Evolutionary conservation across 2,888 invertebrate genomes (phyloP).

Genomic region (Lasioglossum morio): DNA sequence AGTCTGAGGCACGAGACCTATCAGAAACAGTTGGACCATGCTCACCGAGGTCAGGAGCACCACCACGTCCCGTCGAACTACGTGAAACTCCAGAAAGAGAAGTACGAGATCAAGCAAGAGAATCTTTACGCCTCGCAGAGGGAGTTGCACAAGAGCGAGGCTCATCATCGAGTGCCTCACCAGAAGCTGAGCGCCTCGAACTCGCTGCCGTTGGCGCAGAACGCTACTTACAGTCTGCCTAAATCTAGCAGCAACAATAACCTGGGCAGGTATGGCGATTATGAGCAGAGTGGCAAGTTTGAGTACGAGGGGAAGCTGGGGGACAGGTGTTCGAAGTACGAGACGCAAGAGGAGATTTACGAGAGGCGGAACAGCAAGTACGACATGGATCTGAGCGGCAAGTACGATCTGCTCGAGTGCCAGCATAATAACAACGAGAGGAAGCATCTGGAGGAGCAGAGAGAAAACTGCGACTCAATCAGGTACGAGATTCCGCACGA

Average conservation of each 20-base stretch:
- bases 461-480: slow-evolving; percentile 70
- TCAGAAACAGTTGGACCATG: slow-evolving; percentile 83
- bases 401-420: slow-evolving; percentile 67
- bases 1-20: slow-evolving; percentile 78
- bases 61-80: slow-evolving; percentile 74
- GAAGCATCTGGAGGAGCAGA: slow-evolving; percentile 64
- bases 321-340: slow-evolving; percentile 77
- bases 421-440: slow-evolving; percentile 63
- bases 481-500: slow-evolving; percentile 82
- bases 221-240: slow-evolving; percentile 78
- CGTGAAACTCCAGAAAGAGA: slow-evolving; percentile 82
- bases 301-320: slow-evolving; percentile 68
- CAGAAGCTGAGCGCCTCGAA: slow-evolving; percentile 82
- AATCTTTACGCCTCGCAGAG: slow-evolving; percentile 80
- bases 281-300: slow-evolving; percentile 74
- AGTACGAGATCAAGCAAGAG: slow-evolving; percentile 81
- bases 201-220: slow-evolving; percentile 82
- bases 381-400: slow-evolving; percentile 70
- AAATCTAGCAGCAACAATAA: slow-evolving; percentile 80
- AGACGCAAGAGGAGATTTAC: slow-evolving; percentile 77
- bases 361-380: slow-evolving; percentile 79
- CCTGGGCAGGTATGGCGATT: slow-evolving; percentile 77
- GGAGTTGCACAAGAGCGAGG: slow-evolving; percentile 75
- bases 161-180: slow-evolving; percentile 71
- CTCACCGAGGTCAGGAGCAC: slow-evolving; percentile 73